phyloP scores from a whole-genome alignment of 92 coral and sea anemone species.

The Bergia sp. region DNA sequence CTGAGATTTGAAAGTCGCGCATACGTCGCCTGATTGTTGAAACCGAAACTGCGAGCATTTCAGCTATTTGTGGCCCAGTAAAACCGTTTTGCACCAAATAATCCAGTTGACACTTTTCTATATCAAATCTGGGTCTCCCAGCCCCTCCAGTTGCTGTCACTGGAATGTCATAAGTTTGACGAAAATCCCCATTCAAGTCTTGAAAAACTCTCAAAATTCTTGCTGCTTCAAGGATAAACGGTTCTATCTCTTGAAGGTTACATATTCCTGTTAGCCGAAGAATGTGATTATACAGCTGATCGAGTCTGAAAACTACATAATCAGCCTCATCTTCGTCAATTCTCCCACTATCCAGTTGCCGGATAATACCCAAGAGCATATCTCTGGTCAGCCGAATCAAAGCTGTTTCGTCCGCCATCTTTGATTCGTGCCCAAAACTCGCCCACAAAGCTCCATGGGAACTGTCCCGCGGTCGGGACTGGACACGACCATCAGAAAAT shows the following conservation, averaged over 20 bases:
- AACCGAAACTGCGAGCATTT: constrained; percentile 38
- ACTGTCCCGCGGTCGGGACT: too few species aligned
- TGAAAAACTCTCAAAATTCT: neutral
- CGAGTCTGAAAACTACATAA: constrained; percentile 11
- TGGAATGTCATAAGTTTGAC: constrained; percentile 37
- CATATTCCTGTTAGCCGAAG: constrained; percentile 22
- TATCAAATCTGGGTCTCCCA: constrained; percentile 10
- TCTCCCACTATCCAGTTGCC: constrained; percentile 41
- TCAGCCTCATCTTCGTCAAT: constrained; percentile 37
- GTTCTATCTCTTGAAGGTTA: neutral
- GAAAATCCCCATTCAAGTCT: neutral
- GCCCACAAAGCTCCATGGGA: too few species aligned
- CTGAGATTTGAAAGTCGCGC: constrained; percentile 43
- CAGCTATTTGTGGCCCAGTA: constrained; percentile 41
- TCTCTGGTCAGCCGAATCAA: neutral
- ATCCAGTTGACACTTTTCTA: constrained; percentile 34
- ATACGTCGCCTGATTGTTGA: constrained; percentile 47
- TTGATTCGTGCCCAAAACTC: too few species aligned
- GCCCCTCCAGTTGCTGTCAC: constrained; percentile 8
- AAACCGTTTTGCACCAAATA: constrained; percentile 44
- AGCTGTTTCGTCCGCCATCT: too few species aligned
- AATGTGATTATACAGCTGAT: constrained; percentile 21
- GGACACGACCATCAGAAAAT: too few species aligned
- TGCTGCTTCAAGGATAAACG: constrained; percentile 42
- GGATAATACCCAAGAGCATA: neutral